Base-by-base conservation (phyloP, 1,140 invertebrate genomes). In the Drosophila kanapiae region DNA sequence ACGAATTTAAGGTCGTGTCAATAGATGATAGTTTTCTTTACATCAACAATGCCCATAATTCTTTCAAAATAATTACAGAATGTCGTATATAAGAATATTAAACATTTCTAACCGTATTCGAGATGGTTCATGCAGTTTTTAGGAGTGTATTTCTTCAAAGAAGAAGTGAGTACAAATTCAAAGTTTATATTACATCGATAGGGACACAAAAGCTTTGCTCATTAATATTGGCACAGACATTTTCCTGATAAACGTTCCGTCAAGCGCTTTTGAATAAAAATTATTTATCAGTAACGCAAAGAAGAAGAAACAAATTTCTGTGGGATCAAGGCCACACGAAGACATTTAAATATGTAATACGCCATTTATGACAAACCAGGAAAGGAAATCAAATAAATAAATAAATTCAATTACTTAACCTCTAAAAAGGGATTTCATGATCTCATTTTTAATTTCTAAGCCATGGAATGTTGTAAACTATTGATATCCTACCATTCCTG, bases 151-250 rank as follows among this genome's bases (percentile, higher is more conserved):
- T 23, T 23, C 23, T 23, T 23, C 23, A 23, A 23, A 23, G 23
- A 23, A 23, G 23, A 23, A 23, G 23, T 23, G 23, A 23, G 23
- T 23, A 23, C 3, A 23, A 23, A 23, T 23, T 23, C 23, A 23
- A 54, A 9, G 35, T 54, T 54, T 1, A 27, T 38, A 54, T 54
- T 54, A 23, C 35, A 54, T 54, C 37, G 53, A 54, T 54, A 54
- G 18, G 2, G 0, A n/a, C 18, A 23, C 18, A 38, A 37, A 37
- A 54, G 51, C 51, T 37, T 37, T 37, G 35, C 8, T 38, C 18
- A 38, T 23, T 23, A 9, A 54, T 37, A 37, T 33, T 37, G 9
- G 16, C 10, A 37, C 33, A 54, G 23, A 38, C 18, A 54, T n/a
- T 37, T n/a, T 4, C 4, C 1, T 38, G 53, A 54, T 54, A 54